Evolutionary conservation across 1,140 invertebrate species (phyloP), one percentile per base, ranked within the genome.

Genomic region (Drosophila carrolli): DNA sequence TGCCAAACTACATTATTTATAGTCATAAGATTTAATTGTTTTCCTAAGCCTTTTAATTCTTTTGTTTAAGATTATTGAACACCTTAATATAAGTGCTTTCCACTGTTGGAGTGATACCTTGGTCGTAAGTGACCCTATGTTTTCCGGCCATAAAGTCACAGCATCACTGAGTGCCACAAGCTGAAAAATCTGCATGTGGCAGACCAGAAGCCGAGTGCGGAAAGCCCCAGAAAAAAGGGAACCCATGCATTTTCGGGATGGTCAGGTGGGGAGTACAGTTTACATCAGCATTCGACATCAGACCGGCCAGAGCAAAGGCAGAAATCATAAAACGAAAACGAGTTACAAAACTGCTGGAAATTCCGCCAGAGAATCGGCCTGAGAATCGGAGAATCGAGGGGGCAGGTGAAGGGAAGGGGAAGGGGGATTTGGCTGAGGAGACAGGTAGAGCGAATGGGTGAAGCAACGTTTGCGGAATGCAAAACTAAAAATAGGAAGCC

Each of bases 321-420:
- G 73, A 78, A 85, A 85, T 88, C 83, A 88, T 88, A 88, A 88
- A 88, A 89, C 67, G 83, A 88, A 88, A 88, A 88, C 83, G 84
- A 89, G 83, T 88, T 88, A 88, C 83, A 88, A 76, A 86, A 75
- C 82, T 74, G 81, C 82, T 85, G 77, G 82, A 76, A 77, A 82
- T 75, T 83, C 81, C 65, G 76, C 56, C 60, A 71, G 56, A 54
- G 67, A 58, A 68, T 57, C 65, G 60, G 29, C 43, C 41, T 56
- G 51, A 66, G 70, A 38, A 63, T 44, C 40, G 16, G 56, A 40
- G 35, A 55, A 51, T 68, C 13, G 19, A 23, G 10, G 27, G n/a
- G 44, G 63, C 23, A 29, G 35, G 29, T 40, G 11, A 5, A n/a
- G 32, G 14, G 3, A 23, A 3, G 23, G 27, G 29, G n/a, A n/a